Evolutionary conservation across 2,797 vertebrate species (phyloP).

Genomic region (Hemitrygon akajei): DNA sequence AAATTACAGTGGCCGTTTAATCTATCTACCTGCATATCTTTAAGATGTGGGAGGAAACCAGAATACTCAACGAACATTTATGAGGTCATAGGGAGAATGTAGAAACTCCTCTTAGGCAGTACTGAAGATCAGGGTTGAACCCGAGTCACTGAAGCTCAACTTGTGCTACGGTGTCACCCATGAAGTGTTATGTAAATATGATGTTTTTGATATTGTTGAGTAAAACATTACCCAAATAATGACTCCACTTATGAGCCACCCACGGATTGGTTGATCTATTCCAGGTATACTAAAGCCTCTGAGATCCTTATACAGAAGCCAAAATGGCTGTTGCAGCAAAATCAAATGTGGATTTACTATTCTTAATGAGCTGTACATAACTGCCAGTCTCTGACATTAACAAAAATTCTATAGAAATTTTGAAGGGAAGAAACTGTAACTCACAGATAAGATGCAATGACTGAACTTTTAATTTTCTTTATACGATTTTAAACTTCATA

Average conservation of each 20-base stretch:
- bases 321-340: not conserved
- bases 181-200: too few relatives aligned
- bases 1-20: too few relatives aligned
- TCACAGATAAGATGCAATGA: not conserved
- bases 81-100: too few relatives aligned
- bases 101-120: too few relatives aligned
- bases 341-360: not conserved
- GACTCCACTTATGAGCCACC: not conserved
- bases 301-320: not conserved
- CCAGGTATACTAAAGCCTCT: not conserved
- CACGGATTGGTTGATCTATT: not conserved
- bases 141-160: too few relatives aligned
- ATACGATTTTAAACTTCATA: not conserved
- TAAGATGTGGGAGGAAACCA: too few relatives aligned
- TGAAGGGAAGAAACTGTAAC: not conserved
- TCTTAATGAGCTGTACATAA: not conserved
- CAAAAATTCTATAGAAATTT: not conserved
- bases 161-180: too few relatives aligned
- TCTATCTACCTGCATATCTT: too few relatives aligned
- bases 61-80: too few relatives aligned
- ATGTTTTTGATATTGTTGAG: not conserved
- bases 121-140: too few relatives aligned
- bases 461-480: not conserved
- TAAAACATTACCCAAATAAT: not conserved
- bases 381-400: not conserved